Evolutionary conservation across 2,113 vertebrate genomes (phyloP), one percentile per base, ranked within the genome.

Genomic region (Salvelinus namaycush): DNA sequence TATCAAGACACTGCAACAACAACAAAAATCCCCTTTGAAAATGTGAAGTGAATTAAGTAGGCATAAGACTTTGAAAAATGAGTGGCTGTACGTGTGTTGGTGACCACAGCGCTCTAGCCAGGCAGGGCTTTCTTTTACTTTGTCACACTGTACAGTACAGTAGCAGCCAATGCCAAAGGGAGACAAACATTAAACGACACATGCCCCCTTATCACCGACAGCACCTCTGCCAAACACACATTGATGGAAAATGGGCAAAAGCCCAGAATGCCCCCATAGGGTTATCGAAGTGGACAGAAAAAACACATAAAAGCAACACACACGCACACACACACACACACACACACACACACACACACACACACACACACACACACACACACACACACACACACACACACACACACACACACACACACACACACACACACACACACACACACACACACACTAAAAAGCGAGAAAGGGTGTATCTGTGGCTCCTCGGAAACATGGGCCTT

Each of bases 191-290:
- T 76, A 64, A 57, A 78, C 78, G 80, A 80, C 60, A 83, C 65
- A 8, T 69, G 59, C 79, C 27, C 68, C 75, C n/a, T 6, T 76
- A 77, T 80, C 31, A 24, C 71, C 69, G 16, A 70, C 24, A 11
- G 31, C 76, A 64, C 14, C 6, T 70, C 79, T 77, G 74, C 73
- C 74, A 83, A 83, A 84, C 71, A 29, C 72, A 71, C 77, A 78
- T 77, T 76, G 80, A 85, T 27, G 75, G 86, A 89, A 85, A 90
- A 79, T 81, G 77, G 79, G 84, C 86, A 85, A 68, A 54, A 48
- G 74, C 67, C 81, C 82, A 88, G 74, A 70, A 77, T 70, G 73
- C 78, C 70, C 77, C 81, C 68, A 62, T 49, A 69, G 70, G 54
- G 69, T 67, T 39, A 57, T 68, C 51, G 69, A 70, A 34, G 71